phyloP scores from a whole-genome alignment of 1,140 invertebrate genomes.

The Pseudachorutes palmiensis region DNA sequence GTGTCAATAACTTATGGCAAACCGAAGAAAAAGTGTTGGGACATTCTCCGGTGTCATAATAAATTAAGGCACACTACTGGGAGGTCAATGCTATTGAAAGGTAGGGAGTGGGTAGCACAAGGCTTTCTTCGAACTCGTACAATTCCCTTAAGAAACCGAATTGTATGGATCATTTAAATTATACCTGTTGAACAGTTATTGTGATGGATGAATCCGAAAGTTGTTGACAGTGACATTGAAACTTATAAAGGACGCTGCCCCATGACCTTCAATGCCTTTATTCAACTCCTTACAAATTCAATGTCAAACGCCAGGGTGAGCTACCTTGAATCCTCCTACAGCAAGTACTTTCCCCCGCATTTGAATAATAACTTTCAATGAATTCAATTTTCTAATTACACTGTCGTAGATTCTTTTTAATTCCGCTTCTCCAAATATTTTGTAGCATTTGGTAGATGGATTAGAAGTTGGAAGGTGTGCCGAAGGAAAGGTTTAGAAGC shows the following conservation, averaged over 20 bases:
- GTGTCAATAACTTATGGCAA: background rate
- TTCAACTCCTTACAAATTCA: too few species aligned
- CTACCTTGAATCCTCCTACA: too few species aligned
- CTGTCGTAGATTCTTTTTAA: too few species aligned
- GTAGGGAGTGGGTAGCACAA: background rate
- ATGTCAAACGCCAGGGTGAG: too few species aligned
- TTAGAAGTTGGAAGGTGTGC: too few species aligned
- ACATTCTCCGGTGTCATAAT: constrained; percentile 1
- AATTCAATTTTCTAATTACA: too few species aligned
- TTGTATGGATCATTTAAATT: background rate
- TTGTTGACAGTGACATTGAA: constrained; percentile 5
- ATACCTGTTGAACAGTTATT: background rate
- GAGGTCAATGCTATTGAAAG: background rate
- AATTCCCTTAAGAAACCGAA: background rate
- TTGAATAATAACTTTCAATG: too few species aligned
- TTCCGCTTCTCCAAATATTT: too few species aligned
- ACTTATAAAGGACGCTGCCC: background rate
- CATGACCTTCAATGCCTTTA: too few species aligned
- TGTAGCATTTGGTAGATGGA: background rate
- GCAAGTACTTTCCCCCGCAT: too few species aligned
- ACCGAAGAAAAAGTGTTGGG: background rate
- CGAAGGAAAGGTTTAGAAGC: background rate
- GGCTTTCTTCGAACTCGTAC: background rate
- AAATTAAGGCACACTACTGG: background rate
- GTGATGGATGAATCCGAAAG: constrained; percentile 5